phyloP scores from a whole-genome alignment of 2,888 invertebrate species.

The Sabatieria punctata region DNA sequence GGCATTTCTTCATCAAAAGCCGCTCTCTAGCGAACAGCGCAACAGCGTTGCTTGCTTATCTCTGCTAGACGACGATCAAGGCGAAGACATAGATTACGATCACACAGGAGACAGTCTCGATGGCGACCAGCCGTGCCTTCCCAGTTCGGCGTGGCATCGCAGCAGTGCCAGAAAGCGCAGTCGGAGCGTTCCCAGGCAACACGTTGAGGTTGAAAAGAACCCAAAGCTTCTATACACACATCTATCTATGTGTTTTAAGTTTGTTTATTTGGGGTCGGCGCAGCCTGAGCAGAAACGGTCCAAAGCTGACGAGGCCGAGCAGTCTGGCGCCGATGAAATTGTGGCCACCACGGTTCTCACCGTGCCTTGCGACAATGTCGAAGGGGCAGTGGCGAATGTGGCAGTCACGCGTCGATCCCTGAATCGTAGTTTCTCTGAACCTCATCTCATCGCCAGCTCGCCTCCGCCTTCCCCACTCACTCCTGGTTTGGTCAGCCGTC shows the following conservation, averaged over 20 bases:
- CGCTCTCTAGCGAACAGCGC: neutral
- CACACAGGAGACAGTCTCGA: slow-evolving; percentile 5
- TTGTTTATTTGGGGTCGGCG: too few relatives aligned
- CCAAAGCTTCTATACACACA: too few relatives aligned
- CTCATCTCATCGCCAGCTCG: neutral
- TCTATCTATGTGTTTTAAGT: too few relatives aligned
- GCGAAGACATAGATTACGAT: slow-evolving; percentile 7
- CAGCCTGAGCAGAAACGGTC: too few relatives aligned
- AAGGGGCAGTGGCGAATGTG: slow-evolving; percentile 1
- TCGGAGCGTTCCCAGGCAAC: too few relatives aligned
- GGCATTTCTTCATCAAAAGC: slow-evolving; percentile 4
- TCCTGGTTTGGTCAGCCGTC: too few relatives aligned
- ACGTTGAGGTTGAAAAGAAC: too few relatives aligned
- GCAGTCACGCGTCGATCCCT: slow-evolving; percentile 8
- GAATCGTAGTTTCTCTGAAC: slow-evolving; percentile 13
- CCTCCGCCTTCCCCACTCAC: neutral
- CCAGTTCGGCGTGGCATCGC: too few relatives aligned
- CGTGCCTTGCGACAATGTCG: neutral
- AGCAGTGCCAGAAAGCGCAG: neutral
- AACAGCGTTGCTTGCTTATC: neutral
- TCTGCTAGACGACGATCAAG: slow-evolving; percentile 1
- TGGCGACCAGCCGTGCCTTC: neutral
- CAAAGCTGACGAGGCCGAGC: too few relatives aligned
- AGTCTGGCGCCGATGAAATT: neutral
- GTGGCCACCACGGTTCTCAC: slow-evolving; percentile 8